Percentiles rank a stretch among this genome's conserved stretches.
Conservation (phyloP, 2,797 vertebrate species). For the Labeo calbasu region DNA sequence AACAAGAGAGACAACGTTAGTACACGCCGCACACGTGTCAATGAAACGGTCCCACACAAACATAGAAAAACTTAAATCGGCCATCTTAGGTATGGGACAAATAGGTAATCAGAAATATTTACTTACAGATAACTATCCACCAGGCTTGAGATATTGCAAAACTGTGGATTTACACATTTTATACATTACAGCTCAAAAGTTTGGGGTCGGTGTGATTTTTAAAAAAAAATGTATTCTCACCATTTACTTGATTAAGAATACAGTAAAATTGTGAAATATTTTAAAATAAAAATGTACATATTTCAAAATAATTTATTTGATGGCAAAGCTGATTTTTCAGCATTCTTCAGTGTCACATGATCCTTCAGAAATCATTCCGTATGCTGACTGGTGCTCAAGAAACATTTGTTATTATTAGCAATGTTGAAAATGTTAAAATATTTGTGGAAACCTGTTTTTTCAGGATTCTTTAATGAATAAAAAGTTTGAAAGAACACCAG, state of each 20-base stretch:
- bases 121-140: conserved; percentile 32
- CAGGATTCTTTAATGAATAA: not conserved
- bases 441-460: not conserved
- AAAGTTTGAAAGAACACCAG: not conserved
- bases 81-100: conserved; percentile 6
- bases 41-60: not conserved
- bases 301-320: too few species aligned
- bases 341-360: not conserved
- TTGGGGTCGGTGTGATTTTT: not conserved
- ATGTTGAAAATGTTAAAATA: conserved; percentile 1
- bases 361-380: not conserved
- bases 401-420: not conserved
- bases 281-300: too few species aligned
- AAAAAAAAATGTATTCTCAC: not conserved
- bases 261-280: not conserved
- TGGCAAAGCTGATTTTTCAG: not conserved
- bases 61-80: not conserved
- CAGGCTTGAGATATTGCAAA: conserved; percentile 26
- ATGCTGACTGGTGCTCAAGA: not conserved
- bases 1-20: conserved; percentile 49
- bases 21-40: not conserved
- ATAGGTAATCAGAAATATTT: conserved; percentile 16
- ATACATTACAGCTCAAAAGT: not conserved
- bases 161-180: conserved; percentile 20
- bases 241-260: not conserved